Conservation (phyloP, 2,888 invertebrate genomes). For the Peribatodes rhomboidaria region DNA sequence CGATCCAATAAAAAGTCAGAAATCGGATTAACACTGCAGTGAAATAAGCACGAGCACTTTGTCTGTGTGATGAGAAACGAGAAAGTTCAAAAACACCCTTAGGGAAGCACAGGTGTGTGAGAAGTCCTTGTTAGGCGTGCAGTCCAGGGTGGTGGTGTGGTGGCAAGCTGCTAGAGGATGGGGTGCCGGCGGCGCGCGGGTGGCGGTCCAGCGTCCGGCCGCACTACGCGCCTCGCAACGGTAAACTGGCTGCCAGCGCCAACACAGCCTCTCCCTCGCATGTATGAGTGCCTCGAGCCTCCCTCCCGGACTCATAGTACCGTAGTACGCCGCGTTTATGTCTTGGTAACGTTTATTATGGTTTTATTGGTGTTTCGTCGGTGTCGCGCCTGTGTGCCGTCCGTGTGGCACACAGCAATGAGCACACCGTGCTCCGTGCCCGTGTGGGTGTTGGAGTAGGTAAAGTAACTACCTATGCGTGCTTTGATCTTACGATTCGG, state of each 20-base stretch:
- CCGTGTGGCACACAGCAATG: constrained; percentile 60
- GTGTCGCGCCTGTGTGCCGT: constrained; percentile 68
- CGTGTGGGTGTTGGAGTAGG: constrained; percentile 82
- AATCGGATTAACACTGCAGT: constrained; percentile 82
- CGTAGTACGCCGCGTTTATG: constrained; percentile 84
- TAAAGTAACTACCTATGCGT: constrained; percentile 83
- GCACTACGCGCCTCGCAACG: constrained; percentile 86
- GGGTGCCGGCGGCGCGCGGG: constrained; percentile 81
- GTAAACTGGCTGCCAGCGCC: constrained; percentile 83
- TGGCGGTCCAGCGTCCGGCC: constrained; percentile 82
- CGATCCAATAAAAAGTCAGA: constrained; percentile 82
- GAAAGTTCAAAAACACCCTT: constrained; percentile 66
- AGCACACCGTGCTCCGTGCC: constrained; percentile 57
- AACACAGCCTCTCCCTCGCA: constrained; percentile 83
- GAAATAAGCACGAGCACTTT: constrained; percentile 83
- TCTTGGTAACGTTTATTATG: constrained; percentile 84
- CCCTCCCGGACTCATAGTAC: constrained; percentile 86
- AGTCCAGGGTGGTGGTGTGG: constrained; percentile 59
- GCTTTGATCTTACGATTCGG: constrained; percentile 87
- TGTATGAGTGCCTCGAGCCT: constrained; percentile 84
- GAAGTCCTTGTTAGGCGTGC: constrained; percentile 58
- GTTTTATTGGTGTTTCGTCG: constrained; percentile 76
- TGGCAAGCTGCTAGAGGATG: constrained; percentile 61
- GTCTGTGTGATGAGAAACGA: constrained; percentile 71
- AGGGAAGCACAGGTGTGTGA: constrained; percentile 61